Percentiles rank a stretch among this genome's conserved stretches.
Conservation (phyloP, 2,797 vertebrate genomes). For the Forpus xanthops region DNA sequence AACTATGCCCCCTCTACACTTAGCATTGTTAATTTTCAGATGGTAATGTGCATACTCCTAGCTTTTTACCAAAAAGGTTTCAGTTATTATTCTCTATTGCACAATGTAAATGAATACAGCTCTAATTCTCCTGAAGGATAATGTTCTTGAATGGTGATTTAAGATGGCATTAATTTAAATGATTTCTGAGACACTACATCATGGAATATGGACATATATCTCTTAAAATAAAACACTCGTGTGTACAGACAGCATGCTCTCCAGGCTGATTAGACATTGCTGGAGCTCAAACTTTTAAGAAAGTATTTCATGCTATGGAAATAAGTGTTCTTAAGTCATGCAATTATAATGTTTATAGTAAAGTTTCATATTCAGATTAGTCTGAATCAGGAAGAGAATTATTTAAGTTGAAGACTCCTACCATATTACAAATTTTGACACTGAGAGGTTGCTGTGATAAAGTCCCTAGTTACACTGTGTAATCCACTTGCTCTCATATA, state of each 20-base stretch:
- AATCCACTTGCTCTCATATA: not conserved
- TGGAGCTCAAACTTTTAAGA: not conserved
- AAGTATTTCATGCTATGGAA: not conserved
- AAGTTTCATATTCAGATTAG: not conserved
- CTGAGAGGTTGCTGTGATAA: not conserved
- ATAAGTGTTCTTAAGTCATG: not conserved
- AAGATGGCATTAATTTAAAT: not conserved
- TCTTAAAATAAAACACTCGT: not conserved
- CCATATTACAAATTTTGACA: not conserved
- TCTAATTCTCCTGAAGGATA: not conserved
- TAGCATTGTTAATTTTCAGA: not conserved
- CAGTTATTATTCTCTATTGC: not conserved
- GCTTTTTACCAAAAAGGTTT: not conserved
- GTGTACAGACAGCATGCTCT: not conserved
- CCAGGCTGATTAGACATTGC: not conserved
- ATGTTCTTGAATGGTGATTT: not conserved
- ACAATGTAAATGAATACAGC: not conserved
- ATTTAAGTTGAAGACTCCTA: not conserved
- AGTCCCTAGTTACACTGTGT: not conserved
- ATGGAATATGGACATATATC: not conserved
- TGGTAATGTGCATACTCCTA: not conserved
- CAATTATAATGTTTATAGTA: not conserved
- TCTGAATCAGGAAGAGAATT: not conserved
- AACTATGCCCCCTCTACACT: not conserved
- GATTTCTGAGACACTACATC: not conserved